phyloP scores from a whole-genome alignment of 2,797 vertebrate genomes.

The Xiphorhynchus erythropygius region DNA sequence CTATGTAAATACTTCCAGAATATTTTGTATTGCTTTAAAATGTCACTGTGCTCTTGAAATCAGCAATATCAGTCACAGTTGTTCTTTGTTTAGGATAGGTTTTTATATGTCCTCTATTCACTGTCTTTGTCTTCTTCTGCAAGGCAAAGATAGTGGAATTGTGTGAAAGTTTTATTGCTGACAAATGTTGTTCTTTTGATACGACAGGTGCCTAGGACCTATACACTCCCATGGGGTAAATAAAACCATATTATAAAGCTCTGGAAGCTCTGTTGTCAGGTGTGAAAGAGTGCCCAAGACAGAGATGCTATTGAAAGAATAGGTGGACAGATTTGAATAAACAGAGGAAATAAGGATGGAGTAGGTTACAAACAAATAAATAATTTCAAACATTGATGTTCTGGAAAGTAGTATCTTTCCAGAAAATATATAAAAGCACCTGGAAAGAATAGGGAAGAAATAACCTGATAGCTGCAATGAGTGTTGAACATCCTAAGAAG shows the following conservation, averaged over 20 bases:
- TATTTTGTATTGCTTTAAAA: slow-evolving; percentile 27
- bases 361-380: not conserved
- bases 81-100: not conserved
- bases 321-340: not conserved
- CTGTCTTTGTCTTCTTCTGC: not conserved
- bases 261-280: not conserved
- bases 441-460: not conserved
- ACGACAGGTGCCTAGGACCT: not conserved
- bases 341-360: not conserved
- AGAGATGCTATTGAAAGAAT: not conserved
- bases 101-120: not conserved
- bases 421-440: not conserved
- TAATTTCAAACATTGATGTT: not conserved
- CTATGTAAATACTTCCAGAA: slow-evolving; percentile 3
- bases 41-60: not conserved
- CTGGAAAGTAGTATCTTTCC: not conserved
- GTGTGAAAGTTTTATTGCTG: not conserved
- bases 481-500: not conserved
- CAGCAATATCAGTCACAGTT: not conserved
- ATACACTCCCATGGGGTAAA: not conserved
- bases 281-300: not conserved
- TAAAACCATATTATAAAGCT: not conserved
- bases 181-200: slow-evolving; percentile 14
- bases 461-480: not conserved
- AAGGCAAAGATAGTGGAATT: not conserved